phyloP scores from a whole-genome alignment of 2,888 invertebrate genomes.

The Urechis unicinctus region DNA sequence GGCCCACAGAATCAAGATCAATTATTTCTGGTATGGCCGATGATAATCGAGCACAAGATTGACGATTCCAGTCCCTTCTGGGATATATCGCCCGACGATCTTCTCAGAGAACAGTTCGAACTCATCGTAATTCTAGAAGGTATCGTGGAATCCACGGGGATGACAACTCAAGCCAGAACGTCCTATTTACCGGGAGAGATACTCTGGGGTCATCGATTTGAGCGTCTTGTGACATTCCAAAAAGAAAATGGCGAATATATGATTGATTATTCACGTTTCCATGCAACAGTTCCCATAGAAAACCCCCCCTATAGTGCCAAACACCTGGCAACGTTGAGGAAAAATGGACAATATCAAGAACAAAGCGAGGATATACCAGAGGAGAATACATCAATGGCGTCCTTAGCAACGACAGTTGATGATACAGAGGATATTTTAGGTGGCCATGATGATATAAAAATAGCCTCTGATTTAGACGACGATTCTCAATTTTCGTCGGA shows the following conservation, averaged over 20 bases:
- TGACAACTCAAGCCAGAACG: slow-evolving; percentile 55
- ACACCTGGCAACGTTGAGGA: slow-evolving; percentile 5
- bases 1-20: slow-evolving; percentile 80
- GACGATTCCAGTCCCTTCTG: slow-evolving; percentile 85
- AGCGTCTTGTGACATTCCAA: slow-evolving; percentile 49
- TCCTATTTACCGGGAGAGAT: slow-evolving; percentile 54
- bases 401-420: too few relatives aligned
- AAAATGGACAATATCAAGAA: not conserved
- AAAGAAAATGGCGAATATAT: slow-evolving; percentile 50
- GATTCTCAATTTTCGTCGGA: too few relatives aligned
- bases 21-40: slow-evolving; percentile 98
- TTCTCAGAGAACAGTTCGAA: slow-evolving; percentile 86
- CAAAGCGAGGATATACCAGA: not conserved
- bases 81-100: slow-evolving; percentile 83
- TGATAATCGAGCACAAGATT: slow-evolving; percentile 92
- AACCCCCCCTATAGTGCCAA: slow-evolving; percentile 44
- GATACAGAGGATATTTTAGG: too few relatives aligned
- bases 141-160: slow-evolving; percentile 77
- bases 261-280: slow-evolving; percentile 50
- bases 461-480: too few relatives aligned
- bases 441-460: too few relatives aligned
- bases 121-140: slow-evolving; percentile 94
- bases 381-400: too few relatives aligned
- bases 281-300: slow-evolving; percentile 45
- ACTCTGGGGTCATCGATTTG: slow-evolving; percentile 51